Evolutionary conservation across 2,113 vertebrate genomes (phyloP), one percentile per base, ranked within the genome.

Genomic region (Podilymbus podiceps): DNA sequence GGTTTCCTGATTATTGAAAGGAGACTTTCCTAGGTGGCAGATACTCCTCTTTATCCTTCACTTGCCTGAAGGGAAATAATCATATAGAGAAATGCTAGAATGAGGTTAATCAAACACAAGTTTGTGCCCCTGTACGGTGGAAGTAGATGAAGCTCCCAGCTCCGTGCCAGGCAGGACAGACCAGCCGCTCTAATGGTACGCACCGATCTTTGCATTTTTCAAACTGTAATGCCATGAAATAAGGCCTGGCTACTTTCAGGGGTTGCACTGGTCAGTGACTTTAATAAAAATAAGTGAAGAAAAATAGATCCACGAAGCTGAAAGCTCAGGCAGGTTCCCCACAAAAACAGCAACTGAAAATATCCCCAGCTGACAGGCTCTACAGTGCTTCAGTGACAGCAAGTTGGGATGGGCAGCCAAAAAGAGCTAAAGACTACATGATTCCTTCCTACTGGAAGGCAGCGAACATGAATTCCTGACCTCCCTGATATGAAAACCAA

Each of bases 401-500:
- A 73, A 53, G 55, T 71, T 58, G 67, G 64, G 79, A 68, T 40
- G 52, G n/a, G 59, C 67, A 84, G 72, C 72, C 92, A 95, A 68
- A 86, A 84, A 78, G 88, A 60, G 52, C 64, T 64, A 28, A 71
- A 84, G 40, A 60, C 44, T 55, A 35, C 69, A 68, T 0, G 0
- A 87, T 52, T 68, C 46, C 75, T 71, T 75, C 52, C 75, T 77
- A 75, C 83, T 77, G 3, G 2, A 52, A 88, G 67, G 79, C 83
- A 93, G 79, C 55, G 93, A 88, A 71, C 80, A 35, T 5, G 22
- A 95, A 89, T 94, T 94, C 90, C 92, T 94, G 68, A 93, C 88
- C 79, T 96, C 90, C 72, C 76, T 77, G 85, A 93, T 94, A 83
- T 3, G 25, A 95, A 96, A 93, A 81, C 59, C 66, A 74, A 90